These are phyloP conservation scores for Oophaga pumilio DNA, from an alignment of 2,113 vertebrate species.

Conservation along the genomic window DNA sequence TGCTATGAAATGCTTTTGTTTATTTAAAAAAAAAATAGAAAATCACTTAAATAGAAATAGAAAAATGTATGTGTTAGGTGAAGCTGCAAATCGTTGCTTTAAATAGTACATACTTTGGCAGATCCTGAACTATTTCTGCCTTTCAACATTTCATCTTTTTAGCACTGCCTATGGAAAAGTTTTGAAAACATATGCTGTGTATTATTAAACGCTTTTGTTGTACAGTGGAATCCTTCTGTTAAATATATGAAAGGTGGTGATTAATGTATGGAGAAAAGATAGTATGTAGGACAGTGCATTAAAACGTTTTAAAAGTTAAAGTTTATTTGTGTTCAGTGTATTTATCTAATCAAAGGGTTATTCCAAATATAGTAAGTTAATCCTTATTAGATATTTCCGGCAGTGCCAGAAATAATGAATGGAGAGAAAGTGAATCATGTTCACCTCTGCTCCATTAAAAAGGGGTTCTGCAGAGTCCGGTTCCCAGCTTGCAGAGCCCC, in stretches of 20 bases:
- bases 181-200: slow-evolving; percentile 10
- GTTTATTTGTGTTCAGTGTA: neutral
- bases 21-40: neutral
- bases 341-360: neutral
- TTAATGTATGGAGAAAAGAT: neutral
- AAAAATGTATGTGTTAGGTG: neutral
- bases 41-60: neutral
- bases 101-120: neutral
- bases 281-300: neutral
- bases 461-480: too few relatives aligned
- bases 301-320: neutral
- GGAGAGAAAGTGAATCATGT: too few relatives aligned
- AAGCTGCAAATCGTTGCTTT: neutral
- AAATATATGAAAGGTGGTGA: neutral
- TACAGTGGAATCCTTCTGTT: neutral
- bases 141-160: slow-evolving; percentile 11
- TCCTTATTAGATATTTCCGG: too few relatives aligned
- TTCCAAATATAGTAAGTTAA: too few relatives aligned
- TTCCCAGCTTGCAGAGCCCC: too few relatives aligned
- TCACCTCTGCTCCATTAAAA: too few relatives aligned
- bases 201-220: slow-evolving; percentile 6
- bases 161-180: neutral
- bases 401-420: too few relatives aligned
- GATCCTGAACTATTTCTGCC: slow-evolving; percentile 2
- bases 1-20: neutral